Conservation (phyloP, 2,888 invertebrate species). For the Aspidiotus destructor region DNA sequence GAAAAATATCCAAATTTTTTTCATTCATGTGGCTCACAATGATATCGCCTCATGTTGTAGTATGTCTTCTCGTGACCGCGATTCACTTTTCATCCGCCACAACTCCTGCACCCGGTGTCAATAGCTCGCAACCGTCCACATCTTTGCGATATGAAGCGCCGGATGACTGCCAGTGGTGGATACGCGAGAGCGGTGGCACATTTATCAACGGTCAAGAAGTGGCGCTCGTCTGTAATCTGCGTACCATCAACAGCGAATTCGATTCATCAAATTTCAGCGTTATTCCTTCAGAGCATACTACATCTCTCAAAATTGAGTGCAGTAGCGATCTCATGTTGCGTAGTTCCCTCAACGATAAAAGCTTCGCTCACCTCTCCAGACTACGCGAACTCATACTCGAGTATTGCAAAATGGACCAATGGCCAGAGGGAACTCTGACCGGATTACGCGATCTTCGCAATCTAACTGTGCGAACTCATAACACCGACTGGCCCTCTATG, state of each 20-base stretch:
- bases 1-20: too few species aligned
- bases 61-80: not conserved
- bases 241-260: slow-evolving; percentile 77
- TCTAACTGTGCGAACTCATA: slow-evolving; percentile 74
- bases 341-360: slow-evolving; percentile 64
- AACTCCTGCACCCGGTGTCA: not conserved
- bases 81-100: not conserved
- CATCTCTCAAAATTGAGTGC: slow-evolving; percentile 66
- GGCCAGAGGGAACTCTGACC: slow-evolving; percentile 67
- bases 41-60: too few species aligned
- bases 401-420: slow-evolving; percentile 75
- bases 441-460: slow-evolving; percentile 72
- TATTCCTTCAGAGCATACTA: slow-evolving; percentile 72
- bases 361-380: slow-evolving; percentile 69
- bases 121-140: slow-evolving; percentile 40
- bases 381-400: slow-evolving; percentile 70
- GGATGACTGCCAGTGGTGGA: slow-evolving; percentile 74
- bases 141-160: slow-evolving; percentile 64
- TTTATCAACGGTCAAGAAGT: slow-evolving; percentile 51
- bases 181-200: slow-evolving; percentile 41
- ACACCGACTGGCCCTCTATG: slow-evolving; percentile 75
- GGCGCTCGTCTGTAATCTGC: slow-evolving; percentile 64
- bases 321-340: slow-evolving; percentile 70
- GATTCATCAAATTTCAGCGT: slow-evolving; percentile 81
- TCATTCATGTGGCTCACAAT: too few species aligned